Percentiles rank a stretch among this genome's conserved stretches.
phyloP scores from a whole-genome alignment of 2,797 vertebrate genomes.

The Malacoctenus gilli region DNA sequence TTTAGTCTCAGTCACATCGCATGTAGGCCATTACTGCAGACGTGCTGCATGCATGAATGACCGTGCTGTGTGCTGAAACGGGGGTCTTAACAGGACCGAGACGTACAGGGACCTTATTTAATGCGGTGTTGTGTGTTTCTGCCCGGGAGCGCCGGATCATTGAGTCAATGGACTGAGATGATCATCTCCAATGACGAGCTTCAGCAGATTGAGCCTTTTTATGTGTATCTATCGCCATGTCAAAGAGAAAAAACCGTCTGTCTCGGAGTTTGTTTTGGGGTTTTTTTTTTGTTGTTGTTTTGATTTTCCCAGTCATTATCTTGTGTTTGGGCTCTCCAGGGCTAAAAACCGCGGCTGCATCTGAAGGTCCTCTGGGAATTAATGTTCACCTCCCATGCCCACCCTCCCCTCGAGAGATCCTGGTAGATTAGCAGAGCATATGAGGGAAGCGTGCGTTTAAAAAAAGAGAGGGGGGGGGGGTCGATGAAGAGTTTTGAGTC shows the following conservation, averaged over 20 bases:
- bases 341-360: constrained; percentile 17
- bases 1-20: not conserved
- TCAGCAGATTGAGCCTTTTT: constrained; percentile 44
- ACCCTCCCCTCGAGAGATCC: not conserved
- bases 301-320: constrained; percentile 24
- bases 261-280: constrained; percentile 3
- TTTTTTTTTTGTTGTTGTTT: constrained; percentile 26
- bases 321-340: constrained; percentile 21
- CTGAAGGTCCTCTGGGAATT: constrained; percentile 33
- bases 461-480: constrained; percentile 4
- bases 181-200: constrained; percentile 42
- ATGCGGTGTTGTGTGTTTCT: constrained; percentile 31
- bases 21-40: constrained; percentile 34
- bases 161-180: constrained; percentile 36
- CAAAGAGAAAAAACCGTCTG: constrained; percentile 23
- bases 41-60: constrained; percentile 33
- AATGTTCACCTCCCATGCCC: constrained; percentile 17
- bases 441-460: not conserved
- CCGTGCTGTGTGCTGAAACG: constrained; percentile 21
- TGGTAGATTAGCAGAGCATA: constrained; percentile 20
- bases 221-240: constrained; percentile 21
- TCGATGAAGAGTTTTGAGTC: constrained; percentile 18
- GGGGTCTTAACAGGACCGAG: constrained; percentile 20
- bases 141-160: constrained; percentile 32
- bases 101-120: constrained; percentile 30